phyloP scores from a whole-genome alignment of 2,888 invertebrate species.

The Lydus trimaculatus region DNA sequence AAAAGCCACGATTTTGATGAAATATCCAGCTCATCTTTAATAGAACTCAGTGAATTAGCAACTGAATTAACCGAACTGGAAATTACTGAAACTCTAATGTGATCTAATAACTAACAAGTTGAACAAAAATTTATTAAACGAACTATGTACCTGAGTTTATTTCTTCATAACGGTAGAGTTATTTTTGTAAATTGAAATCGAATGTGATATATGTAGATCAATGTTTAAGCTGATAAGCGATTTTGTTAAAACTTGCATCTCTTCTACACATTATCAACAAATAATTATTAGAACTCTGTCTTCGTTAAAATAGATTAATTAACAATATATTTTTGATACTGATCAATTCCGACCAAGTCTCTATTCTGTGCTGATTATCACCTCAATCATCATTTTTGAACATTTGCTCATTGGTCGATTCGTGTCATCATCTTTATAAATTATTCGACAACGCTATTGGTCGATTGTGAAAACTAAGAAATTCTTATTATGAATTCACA shows the following conservation, averaged over 20 bases:
- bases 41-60: slow-evolving; percentile 48
- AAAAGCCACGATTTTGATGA: slow-evolving; percentile 35
- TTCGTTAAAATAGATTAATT: too few relatives aligned
- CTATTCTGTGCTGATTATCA: too few relatives aligned
- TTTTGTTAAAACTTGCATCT: background rate
- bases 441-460: too few relatives aligned
- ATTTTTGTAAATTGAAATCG: background rate
- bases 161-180: background rate
- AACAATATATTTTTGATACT: too few relatives aligned
- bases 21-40: slow-evolving; percentile 49
- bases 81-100: slow-evolving; percentile 46
- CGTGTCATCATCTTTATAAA: too few relatives aligned
- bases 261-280: background rate
- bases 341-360: too few relatives aligned
- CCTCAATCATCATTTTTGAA: too few relatives aligned
- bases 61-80: slow-evolving; percentile 49
- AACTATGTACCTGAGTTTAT: background rate
- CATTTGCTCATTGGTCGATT: too few relatives aligned
- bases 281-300: background rate
- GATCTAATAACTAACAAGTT: background rate
- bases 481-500: background rate
- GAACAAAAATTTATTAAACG: background rate
- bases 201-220: background rate
- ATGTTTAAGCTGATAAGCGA: background rate
- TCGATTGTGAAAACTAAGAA: too few relatives aligned